Evolutionary conservation across 2,113 vertebrate genomes (phyloP), one percentile per base, ranked within the genome.

Genomic region (Ceyx margarethae): DNA sequence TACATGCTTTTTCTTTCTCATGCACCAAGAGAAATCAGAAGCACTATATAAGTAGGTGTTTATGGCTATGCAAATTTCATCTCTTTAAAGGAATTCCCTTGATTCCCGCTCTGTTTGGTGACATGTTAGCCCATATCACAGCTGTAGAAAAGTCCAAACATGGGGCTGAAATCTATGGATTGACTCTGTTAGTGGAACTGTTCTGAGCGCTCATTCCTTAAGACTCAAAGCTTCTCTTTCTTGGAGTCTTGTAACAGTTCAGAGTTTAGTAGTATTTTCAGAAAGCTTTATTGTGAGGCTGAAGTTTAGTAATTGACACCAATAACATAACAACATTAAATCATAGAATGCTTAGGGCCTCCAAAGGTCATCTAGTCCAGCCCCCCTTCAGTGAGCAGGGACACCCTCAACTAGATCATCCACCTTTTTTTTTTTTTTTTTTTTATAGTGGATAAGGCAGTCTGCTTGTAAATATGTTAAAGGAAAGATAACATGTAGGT

Each of bases 401-500:
- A 37, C 37, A 37, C 37, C 37, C 37, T 37, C 37, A 37, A 37
- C 37, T 37, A 37, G 37, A 37, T 37, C 95, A 97, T 62, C 60
- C 90, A 48, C 73, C 57, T 96, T 96, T 96, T 21, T 76, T 96
- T 96, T 71, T 96, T 96, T 96, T 20, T 76, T 96, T 95, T 71
- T 73, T 95, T 96, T 91, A 94, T 94, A 88, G 88, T 91, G 89
- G 88, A 80, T 97, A 96, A 96, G 87, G 71, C 89, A 94, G 95
- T 89, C 95, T 97, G 96, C 97, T 96, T 98, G 96, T 98, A 98
- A 98, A 98, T 98, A 97, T 67, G 66, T 96, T 97, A 92, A 97
- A 96, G 89, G 88, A 48, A 22, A 50, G 48, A 97, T 96, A 97
- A 93, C 26, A 15, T 95, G 94, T 97, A 98, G 96, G 97, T 98